Base-by-base conservation (phyloP, 2,113 vertebrate species). In the Origma solitaria region DNA sequence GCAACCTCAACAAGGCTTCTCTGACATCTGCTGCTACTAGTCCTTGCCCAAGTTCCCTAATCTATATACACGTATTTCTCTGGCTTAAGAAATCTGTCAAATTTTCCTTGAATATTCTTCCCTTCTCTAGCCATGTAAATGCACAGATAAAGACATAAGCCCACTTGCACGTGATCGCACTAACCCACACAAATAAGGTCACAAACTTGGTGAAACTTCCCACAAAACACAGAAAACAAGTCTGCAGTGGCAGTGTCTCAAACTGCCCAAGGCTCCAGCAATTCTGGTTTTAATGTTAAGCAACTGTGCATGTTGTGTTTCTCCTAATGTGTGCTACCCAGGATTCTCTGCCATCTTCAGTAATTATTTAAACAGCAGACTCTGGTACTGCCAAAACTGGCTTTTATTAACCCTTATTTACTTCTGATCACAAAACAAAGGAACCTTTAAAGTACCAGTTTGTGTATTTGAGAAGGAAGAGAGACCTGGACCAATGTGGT, bases 401-500 rank as follows among this genome's bases (percentile, higher is more conserved):
- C 78, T 76, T 85, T 40, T 60, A 27, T 85, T 82, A 88, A 80
- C 35, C 6, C 25, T 56, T 68, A 35, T 24, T 91, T 73, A 71
- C 31, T 72, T 92, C 27, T 45, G 33, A 71, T 72, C n/a, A 79
- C n/a, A 87, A 79, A 90, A 42, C 33, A 37, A 79, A 83, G 28
- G 24, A 83, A 83, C 30, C 61, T 70, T 42, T 53, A 35, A 87
- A 56, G 10, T 11, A 64, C 3, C 15, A 14, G 30, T 40, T 21
- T 31, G 23, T 31, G 15, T n/a, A 49, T 47, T 51, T 68, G 49
- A 75, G 84, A 75, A 79, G 50, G 53, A 86, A 72, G 9, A 7
- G 37, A 81, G 44, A 49, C 21, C 14, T 15, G 9, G 42, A 50
- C 2, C 23, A 88, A 40, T 0, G 2, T 0, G 2, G 45, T 57